Evolutionary conservation across 2,888 invertebrate genomes (phyloP), one percentile per base, ranked within the genome.

Genomic region (Sarcophaga caerulescens): DNA sequence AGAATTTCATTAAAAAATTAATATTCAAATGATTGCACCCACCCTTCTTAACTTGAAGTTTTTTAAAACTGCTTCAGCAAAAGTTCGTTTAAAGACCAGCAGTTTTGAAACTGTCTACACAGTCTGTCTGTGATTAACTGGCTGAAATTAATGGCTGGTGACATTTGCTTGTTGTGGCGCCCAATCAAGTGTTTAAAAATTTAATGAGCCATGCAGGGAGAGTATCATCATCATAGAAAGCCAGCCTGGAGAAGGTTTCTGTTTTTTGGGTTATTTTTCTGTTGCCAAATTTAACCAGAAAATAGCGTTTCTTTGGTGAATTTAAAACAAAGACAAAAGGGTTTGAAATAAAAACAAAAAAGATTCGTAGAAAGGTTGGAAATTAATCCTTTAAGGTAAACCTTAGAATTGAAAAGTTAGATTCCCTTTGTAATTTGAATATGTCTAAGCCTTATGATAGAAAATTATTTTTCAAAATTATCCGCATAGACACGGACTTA

Each of bases 101-200:
- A 88, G 88, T 88, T 88, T 87, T 83, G 68, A 85, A 85, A 87
- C 86, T 88, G 87, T 88, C 87, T 88, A 88, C 87, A 89, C 35
- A 35, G 35, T 35, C 35, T 35, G 86, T 84, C 89, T 85, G 85
- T 85, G 87, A 85, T 87, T 87, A 87, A 87, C 84, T 87, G 87
- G 86, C 85, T 87, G 85, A 88, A 87, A 75, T 89, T 91, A 90
- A 91, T 91, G 86, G 85, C 88, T 85, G 84, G 85, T 88, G 89
- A 90, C 90, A 87, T 78, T 84, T 87, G 85, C 73, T 90, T 89
- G 85, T 85, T 88, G 89, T 90, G 91, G 92, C 92, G 91, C 91
- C 92, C 91, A 91, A 91, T 91, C 91, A 91, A 91, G 91, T 91
- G 91, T 91, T 91, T 82, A 85, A 84, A 84, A 81, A 82, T 83